phyloP scores from a whole-genome alignment of 1,140 invertebrate species.

The Colletes gigas region DNA sequence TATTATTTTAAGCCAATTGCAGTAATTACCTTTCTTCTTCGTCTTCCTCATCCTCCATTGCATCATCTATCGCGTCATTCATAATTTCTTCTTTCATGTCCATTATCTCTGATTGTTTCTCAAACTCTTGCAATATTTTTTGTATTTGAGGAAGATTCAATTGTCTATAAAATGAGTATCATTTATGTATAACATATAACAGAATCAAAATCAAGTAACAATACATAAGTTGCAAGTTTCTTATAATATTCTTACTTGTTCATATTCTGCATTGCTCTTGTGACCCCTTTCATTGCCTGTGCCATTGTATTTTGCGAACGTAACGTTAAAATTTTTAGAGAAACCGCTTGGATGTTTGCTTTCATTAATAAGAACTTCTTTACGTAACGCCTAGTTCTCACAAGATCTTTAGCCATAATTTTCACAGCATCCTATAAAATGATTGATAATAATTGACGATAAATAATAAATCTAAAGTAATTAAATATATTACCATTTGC shows the following conservation, averaged over 20 bases:
- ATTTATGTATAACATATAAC: not conserved
- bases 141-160: slow-evolving; percentile 99
- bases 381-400: slow-evolving; percentile 95
- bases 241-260: slow-evolving; percentile 85
- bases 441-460: not conserved
- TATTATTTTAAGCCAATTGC: not conserved
- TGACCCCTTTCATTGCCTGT: slow-evolving; percentile 99
- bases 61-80: slow-evolving; percentile 99
- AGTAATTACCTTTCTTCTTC: slow-evolving; percentile 96
- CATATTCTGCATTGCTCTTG: slow-evolving; percentile 99
- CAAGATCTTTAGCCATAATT: slow-evolving; percentile 99
- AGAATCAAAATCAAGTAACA: not conserved
- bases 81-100: slow-evolving; percentile 99
- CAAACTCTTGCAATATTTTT: slow-evolving; percentile 99
- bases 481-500: slow-evolving; percentile 93
- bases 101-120: slow-evolving; percentile 99
- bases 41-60: slow-evolving; percentile 98
- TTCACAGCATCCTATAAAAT: slow-evolving; percentile 95
- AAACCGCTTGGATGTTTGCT: slow-evolving; percentile 99
- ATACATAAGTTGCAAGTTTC: not conserved
- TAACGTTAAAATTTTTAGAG: slow-evolving; percentile 98
- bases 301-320: slow-evolving; percentile 99
- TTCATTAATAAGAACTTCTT: slow-evolving; percentile 99
- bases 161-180: slow-evolving; percentile 83
- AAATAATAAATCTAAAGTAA: slow-evolving; percentile 1